phyloP scores from a whole-genome alignment of 2,113 vertebrate genomes.

The Loxodonta africana region DNA sequence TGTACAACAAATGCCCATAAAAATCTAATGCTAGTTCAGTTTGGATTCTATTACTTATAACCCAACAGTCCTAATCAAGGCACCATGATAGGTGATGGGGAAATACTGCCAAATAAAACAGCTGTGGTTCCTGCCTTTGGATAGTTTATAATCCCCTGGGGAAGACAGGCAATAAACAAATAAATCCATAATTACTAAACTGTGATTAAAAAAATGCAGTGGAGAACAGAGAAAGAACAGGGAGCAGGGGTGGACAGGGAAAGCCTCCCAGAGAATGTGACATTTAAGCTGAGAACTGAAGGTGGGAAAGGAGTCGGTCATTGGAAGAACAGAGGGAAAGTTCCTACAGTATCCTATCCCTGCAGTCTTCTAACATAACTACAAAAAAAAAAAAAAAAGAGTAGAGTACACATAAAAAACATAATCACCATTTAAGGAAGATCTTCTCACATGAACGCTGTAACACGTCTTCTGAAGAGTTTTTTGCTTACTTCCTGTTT shows the following conservation, averaged over 20 bases:
- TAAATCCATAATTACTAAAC: conserved; percentile 54
- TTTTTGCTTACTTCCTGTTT: conserved; percentile 1
- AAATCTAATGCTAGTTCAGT: background rate
- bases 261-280: background rate
- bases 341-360: conserved; percentile 4
- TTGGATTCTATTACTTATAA: conserved; percentile 21
- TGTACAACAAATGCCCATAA: background rate
- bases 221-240: conserved; percentile 3
- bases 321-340: conserved; percentile 59
- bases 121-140: background rate
- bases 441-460: background rate
- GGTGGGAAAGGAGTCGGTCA: background rate
- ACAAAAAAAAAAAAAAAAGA: background rate
- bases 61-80: background rate
- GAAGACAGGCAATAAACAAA: conserved; percentile 42
- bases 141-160: background rate
- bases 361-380: conserved; percentile 55
- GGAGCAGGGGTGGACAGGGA: background rate
- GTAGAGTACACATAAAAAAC: conserved; percentile 40
- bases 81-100: background rate
- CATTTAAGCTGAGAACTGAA: conserved; percentile 44
- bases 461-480: background rate
- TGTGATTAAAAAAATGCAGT: background rate
- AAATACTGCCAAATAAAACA: background rate
- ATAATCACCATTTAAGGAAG: background rate